phyloP scores from a whole-genome alignment of 2,113 vertebrate genomes.

The Xenus cinereus region DNA sequence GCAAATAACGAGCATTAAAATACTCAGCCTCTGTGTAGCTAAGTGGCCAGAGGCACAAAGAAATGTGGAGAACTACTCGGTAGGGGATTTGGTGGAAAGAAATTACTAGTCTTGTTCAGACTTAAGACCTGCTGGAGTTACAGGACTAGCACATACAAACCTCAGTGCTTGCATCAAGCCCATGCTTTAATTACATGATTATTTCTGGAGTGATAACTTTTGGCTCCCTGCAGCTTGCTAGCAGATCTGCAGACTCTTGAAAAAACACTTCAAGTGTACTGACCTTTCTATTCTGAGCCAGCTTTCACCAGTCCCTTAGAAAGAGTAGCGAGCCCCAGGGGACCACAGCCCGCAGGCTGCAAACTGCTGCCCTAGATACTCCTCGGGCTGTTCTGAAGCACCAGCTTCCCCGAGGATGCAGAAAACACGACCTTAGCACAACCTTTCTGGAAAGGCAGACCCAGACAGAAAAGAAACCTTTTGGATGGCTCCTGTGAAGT shows the following conservation, averaged over 20 bases:
- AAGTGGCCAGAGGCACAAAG: neutral
- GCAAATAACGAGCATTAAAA: neutral
- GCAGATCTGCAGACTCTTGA: neutral
- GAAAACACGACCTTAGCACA: neutral
- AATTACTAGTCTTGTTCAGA: neutral
- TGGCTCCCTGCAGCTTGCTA: neutral
- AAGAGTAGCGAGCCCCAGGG: neutral
- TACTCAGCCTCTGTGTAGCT: neutral
- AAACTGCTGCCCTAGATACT: neutral
- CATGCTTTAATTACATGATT: neutral
- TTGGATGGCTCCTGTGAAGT: neutral
- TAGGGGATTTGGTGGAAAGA: neutral
- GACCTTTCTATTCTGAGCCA: constrained; percentile 34
- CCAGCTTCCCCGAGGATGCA: neutral
- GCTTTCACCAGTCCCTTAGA: neutral
- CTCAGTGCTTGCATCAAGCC: neutral
- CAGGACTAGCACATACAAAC: neutral
- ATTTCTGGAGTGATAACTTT: neutral
- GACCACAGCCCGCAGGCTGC: neutral
- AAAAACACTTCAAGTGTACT: neutral
- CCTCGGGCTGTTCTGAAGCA: neutral
- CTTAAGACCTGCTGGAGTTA: neutral
- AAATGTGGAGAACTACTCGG: neutral
- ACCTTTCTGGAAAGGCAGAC: neutral
- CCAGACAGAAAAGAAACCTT: neutral